Conservation (phyloP, 1,140 invertebrate species). For the Leptestheria dahalacensis region DNA sequence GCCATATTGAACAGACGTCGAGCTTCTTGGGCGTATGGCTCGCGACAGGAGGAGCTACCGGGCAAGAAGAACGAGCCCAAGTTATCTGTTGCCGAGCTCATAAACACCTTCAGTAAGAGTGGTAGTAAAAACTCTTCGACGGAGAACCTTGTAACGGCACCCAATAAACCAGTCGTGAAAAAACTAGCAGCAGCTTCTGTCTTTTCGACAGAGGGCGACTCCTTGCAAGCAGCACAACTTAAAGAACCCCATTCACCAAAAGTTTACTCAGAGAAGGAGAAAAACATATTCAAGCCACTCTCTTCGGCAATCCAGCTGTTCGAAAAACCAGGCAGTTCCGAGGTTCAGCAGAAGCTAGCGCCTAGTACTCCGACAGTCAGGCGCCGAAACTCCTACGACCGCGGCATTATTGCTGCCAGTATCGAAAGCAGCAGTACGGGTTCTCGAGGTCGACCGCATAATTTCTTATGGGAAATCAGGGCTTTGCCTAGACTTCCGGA, state of each 20-base stretch:
- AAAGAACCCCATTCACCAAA: neutral
- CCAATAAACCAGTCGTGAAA: neutral
- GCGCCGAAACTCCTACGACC: neutral
- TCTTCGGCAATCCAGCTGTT: conserved; percentile 3
- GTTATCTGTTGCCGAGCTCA: conserved; percentile 9
- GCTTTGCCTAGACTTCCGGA: conserved; percentile 13
- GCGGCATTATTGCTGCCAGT: neutral
- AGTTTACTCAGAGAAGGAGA: neutral
- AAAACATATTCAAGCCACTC: neutral
- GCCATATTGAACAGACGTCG: conserved; percentile 8
- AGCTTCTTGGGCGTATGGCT: conserved; percentile 16
- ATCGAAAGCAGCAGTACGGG: neutral
- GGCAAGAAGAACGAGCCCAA: conserved; percentile 5
- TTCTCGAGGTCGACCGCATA: neutral
- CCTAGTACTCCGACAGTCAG: neutral
- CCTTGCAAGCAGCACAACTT: neutral
- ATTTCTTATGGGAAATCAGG: conserved; percentile 7
- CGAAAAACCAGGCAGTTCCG: neutral
- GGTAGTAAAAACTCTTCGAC: neutral
- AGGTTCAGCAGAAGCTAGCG: neutral
- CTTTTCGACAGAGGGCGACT: neutral
- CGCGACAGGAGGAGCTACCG: conserved; percentile 6
- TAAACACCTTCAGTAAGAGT: conserved; percentile 11
- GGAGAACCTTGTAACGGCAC: neutral
- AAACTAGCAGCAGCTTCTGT: neutral